Conservation (phyloP, 2,797 vertebrate genomes). For the Coracias cyanogaster region DNA sequence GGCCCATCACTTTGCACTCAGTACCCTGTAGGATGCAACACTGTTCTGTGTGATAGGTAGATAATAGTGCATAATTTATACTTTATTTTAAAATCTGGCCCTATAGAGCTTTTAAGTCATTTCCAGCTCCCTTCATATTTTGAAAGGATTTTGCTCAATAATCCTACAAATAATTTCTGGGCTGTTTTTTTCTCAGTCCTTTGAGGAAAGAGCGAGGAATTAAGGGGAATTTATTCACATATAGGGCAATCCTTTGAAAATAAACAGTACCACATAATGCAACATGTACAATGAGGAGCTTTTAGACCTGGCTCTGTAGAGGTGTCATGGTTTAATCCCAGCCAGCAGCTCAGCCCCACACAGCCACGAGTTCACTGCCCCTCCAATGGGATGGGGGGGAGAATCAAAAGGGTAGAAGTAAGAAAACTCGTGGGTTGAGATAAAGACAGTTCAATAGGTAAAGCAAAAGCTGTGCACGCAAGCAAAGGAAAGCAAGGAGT, state of each 20-base stretch:
- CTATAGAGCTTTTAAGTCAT: not conserved
- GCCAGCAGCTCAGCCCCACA: not conserved
- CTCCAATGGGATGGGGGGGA: too few relatives aligned
- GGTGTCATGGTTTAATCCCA: not conserved
- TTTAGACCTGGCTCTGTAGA: not conserved
- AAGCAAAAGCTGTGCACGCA: not conserved
- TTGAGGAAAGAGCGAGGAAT: not conserved
- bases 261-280: not conserved
- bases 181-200: not conserved
- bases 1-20: not conserved
- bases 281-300: not conserved
- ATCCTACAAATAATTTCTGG: not conserved
- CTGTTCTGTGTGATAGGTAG: not conserved
- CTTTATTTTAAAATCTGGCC: not conserved
- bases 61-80: not conserved
- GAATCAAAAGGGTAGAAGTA: not conserved
- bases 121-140: not conserved
- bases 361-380: too few relatives aligned
- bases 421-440: not conserved
- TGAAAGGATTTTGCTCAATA: not conserved
- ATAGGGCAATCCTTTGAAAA: not conserved
- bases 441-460: not conserved
- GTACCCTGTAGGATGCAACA: not conserved
- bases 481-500: not conserved
- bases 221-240: not conserved